Base-by-base conservation (phyloP, 2,113 vertebrate genomes). In the Xiphophorus maculatus region DNA sequence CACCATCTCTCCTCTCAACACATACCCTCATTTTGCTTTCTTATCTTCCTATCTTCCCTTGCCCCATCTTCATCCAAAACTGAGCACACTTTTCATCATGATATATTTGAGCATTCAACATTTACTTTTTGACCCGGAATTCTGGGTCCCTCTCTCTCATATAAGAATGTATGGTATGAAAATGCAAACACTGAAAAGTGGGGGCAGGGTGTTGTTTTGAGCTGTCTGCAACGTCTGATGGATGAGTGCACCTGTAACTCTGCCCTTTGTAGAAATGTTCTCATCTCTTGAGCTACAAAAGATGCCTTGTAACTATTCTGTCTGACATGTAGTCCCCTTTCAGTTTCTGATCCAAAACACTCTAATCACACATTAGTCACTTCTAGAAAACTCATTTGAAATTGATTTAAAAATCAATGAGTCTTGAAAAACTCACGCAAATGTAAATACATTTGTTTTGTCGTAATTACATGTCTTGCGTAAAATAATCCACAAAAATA, bases 11-110 rank as follows among this genome's bases (percentile, higher is more conserved):
- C 75, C 81, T 84, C 87, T 89, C 89, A 88, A 86, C 92, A 85
- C 74, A 0, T 76, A 88, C 83, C 90, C 82, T 87, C 84, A 89
- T 48, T 89, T 80, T 74, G 54, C 51, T 86, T 83, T 93, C 87
- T 86, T 84, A 77, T 87, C 87, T 80, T 89, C 87, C 90, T 87
- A 71, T 78, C 83, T 89, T 88, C 74, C 88, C 71, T 84, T 80
- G 76, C 85, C 67, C 44, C 66, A 64, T 67, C 4, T 73, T 85
- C 74, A 79, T 86, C 73, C 71, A 76, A 76, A 84, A 79, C 66
- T 77, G 73, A 79, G 73, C 69, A 75, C 42, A 71, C 19, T 60
- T 81, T 81, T 83, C 68, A 83, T 48, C 13, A 32, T 54, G 66
- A 73, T 75, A 81, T 77, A 79, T 63, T 79, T 61, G 42, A 61